phyloP scores from a whole-genome alignment of 2,113 vertebrate species.

The Myotis yumanensis region DNA sequence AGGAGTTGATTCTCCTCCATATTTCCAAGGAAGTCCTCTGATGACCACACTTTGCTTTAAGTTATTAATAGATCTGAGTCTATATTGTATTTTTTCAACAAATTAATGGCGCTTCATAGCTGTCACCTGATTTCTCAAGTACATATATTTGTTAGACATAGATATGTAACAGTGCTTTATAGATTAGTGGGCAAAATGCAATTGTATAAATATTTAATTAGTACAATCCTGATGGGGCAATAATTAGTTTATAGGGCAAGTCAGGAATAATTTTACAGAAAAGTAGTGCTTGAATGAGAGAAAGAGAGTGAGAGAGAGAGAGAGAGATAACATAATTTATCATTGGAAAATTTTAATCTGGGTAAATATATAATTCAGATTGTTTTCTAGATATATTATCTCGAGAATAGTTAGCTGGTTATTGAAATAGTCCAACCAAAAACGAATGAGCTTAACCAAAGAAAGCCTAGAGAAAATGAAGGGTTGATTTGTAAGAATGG shows the following conservation, averaged over 20 bases:
- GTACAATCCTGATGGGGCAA: neutral
- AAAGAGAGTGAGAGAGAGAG: neutral
- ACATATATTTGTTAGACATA: neutral
- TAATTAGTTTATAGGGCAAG: neutral
- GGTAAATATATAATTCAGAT: neutral
- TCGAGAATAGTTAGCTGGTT: neutral
- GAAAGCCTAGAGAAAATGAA: neutral
- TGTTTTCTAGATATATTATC: neutral
- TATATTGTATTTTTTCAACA: neutral
- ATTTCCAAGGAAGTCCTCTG: neutral
- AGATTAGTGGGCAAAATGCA: neutral
- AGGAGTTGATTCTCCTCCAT: neutral
- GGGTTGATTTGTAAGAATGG: neutral
- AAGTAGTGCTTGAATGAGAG: neutral
- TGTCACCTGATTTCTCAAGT: neutral
- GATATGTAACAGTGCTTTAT: neutral
- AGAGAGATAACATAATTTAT: neutral
- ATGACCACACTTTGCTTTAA: neutral
- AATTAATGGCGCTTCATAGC: neutral
- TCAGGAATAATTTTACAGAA: neutral
- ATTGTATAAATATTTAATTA: neutral
- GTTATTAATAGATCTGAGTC: neutral
- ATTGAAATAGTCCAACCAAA: neutral
- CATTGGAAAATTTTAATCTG: neutral
- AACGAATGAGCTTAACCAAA: neutral